A percentile compares a stretch with the other conserved stretches of the same genome.
These are phyloP conservation scores for Vollenhovia emeryi DNA, from an alignment of 1,140 invertebrate genomes.

Conservation along the genomic window DNA sequence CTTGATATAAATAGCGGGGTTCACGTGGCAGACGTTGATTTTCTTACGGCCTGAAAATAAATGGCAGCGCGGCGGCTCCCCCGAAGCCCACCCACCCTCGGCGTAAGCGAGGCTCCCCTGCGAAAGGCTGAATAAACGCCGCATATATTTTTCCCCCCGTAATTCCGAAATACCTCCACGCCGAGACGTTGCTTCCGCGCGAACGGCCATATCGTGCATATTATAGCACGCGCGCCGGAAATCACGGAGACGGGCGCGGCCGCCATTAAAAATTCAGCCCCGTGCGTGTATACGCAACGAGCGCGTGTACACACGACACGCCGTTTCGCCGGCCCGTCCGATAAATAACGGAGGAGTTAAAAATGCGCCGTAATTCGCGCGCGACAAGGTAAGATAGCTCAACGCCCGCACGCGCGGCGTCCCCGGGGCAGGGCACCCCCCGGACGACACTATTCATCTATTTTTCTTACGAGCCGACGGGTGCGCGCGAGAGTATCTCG, in stretches of 20 bases:
- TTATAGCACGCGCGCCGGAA: conserved; percentile 1
- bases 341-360: conserved; percentile 41
- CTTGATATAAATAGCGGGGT: conserved; percentile 37
- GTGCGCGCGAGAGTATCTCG: background rate
- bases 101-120: too few relatives aligned
- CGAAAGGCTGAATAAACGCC: conserved; percentile 32
- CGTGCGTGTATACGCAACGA: background rate
- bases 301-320: conserved; percentile 14
- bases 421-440: background rate
- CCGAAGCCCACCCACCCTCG: too few relatives aligned
- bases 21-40: conserved; percentile 52
- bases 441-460: conserved; percentile 35
- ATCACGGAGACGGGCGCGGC: conserved; percentile 10
- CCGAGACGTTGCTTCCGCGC: conserved; percentile 31
- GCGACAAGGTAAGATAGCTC: background rate
- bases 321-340: background rate
- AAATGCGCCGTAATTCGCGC: conserved; percentile 27
- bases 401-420: background rate
- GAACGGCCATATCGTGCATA: conserved; percentile 25
- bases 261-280: conserved; percentile 44
- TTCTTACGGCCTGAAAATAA: conserved; percentile 44
- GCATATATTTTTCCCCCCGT: conserved; percentile 33
- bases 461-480: conserved; percentile 30
- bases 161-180: conserved; percentile 42
- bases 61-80: background rate